phyloP scores from a whole-genome alignment of 2,113 vertebrate species.

The Trematomus loennbergii region DNA sequence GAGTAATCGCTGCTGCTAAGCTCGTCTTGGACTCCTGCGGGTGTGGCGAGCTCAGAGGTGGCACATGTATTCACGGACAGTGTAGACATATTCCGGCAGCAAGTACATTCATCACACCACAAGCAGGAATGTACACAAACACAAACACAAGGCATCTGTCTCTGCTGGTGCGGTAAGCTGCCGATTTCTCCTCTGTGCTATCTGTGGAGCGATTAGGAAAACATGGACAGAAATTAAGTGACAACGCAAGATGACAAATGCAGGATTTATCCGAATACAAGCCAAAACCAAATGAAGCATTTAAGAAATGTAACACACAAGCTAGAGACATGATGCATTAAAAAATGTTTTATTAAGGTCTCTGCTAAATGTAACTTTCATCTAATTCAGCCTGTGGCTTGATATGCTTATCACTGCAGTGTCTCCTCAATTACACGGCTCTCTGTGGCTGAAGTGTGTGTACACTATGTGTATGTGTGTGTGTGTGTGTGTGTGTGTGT shows the following conservation, averaged over 20 bases:
- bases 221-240: constrained; percentile 5
- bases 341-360: constrained; percentile 9
- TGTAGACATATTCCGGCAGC: constrained; percentile 23
- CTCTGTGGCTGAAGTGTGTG: neutral
- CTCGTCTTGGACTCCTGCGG: constrained; percentile 25
- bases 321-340: neutral
- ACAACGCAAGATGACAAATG: neutral
- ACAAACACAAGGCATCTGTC: neutral
- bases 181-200: constrained; percentile 25
- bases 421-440: constrained; percentile 2
- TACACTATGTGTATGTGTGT: neutral
- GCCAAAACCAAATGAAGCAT: constrained; percentile 5
- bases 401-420: neutral
- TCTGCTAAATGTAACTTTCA: constrained; percentile 23
- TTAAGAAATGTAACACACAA: neutral
- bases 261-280: constrained; percentile 6
- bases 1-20: constrained; percentile 54
- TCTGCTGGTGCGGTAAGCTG: constrained; percentile 14
- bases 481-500: neutral
- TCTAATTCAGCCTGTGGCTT: neutral
- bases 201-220: neutral
- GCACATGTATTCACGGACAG: constrained; percentile 28
- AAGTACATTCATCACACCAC: constrained; percentile 32
- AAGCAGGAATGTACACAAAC: constrained; percentile 16
- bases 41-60: constrained; percentile 41